A percentile compares a stretch with the other conserved stretches of the same genome.
Conservation (phyloP, 2,113 vertebrate species). For the Cavia aperea region DNA sequence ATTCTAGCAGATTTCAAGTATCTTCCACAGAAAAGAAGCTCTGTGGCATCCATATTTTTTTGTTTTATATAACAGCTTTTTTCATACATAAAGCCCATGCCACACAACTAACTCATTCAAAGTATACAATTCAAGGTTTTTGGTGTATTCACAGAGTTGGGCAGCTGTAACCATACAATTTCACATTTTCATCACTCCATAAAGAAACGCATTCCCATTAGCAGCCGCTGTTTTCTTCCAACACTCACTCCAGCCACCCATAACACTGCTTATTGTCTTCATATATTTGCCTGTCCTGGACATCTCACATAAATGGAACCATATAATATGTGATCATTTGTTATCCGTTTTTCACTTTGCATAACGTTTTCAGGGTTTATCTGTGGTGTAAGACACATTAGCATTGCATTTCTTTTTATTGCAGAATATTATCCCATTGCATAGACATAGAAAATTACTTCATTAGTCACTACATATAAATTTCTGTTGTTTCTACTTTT, state of each 20-base stretch:
- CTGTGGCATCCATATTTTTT: background rate
- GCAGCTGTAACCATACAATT: background rate
- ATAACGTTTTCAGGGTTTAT: background rate
- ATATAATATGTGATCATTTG: background rate
- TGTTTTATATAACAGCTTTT: background rate
- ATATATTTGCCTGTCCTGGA: background rate
- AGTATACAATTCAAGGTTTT: background rate
- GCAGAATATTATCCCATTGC: background rate
- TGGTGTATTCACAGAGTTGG: background rate
- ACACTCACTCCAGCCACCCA: background rate
- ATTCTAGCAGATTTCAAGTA: background rate
- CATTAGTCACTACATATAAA: background rate
- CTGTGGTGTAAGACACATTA: background rate
- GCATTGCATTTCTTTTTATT: background rate
- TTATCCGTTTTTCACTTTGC: background rate
- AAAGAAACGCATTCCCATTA: background rate
- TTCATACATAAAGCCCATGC: background rate
- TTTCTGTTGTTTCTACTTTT: background rate
- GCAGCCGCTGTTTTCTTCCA: background rate
- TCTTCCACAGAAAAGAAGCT: background rate
- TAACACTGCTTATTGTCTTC: background rate
- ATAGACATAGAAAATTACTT: background rate
- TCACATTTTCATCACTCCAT: background rate
- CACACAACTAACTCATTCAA: background rate
- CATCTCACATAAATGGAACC: background rate